phyloP scores from a whole-genome alignment of 2,113 vertebrate genomes.

The Pollachius pollachius region DNA sequence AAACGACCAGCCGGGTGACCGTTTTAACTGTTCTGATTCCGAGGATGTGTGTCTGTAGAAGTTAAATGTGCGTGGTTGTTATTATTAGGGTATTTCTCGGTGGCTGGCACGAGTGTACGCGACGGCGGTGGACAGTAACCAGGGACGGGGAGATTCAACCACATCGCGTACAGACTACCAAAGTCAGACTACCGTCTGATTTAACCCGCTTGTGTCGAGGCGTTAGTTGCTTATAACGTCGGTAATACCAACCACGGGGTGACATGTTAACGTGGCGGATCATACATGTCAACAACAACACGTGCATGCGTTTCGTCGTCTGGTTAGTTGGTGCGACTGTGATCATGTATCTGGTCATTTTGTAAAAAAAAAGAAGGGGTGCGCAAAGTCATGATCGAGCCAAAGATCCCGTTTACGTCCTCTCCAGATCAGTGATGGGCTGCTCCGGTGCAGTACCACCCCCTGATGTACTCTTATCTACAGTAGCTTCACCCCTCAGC shows the following conservation, averaged over 20 bases:
- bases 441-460: slow-evolving; percentile 56
- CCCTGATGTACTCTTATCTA: slow-evolving; percentile 57
- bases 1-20: slow-evolving; percentile 38
- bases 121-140: slow-evolving; percentile 54
- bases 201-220: no score
- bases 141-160: slow-evolving; percentile 35
- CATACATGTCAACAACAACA: slow-evolving; percentile 63
- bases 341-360: slow-evolving; percentile 48
- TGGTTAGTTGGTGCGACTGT: slow-evolving; percentile 59
- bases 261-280: slow-evolving; percentile 18
- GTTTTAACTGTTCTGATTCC: slow-evolving; percentile 68
- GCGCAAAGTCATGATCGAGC: slow-evolving; percentile 60
- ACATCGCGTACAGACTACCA: slow-evolving; percentile 32
- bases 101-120: slow-evolving; percentile 66
- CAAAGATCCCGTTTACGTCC: slow-evolving; percentile 57
- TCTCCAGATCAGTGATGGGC: slow-evolving; percentile 40
- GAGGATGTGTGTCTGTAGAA: slow-evolving; percentile 24
- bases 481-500: slow-evolving; percentile 57
- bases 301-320: slow-evolving; percentile 54
- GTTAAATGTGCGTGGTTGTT: slow-evolving; percentile 38
- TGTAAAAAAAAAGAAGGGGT: slow-evolving; percentile 35
- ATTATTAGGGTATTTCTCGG: slow-evolving; percentile 41
- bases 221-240: no score
- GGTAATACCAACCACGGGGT: no score
- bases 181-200: neutral